These are phyloP conservation scores for Ceyx cyanopectus DNA, from an alignment of 2,113 vertebrate genomes.

Conservation along the genomic window DNA sequence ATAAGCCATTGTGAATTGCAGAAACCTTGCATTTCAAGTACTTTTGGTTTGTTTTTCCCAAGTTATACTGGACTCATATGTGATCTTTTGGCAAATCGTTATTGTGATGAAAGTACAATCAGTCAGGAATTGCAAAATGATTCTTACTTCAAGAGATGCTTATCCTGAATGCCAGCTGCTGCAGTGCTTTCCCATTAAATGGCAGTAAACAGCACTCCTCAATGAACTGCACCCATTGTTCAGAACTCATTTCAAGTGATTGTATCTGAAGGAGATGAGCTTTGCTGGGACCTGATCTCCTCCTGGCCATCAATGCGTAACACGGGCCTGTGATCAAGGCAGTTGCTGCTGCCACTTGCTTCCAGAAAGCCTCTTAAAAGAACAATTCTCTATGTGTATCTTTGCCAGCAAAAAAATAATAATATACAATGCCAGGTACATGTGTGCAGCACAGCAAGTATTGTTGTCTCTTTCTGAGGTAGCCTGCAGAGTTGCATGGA, in stretches of 20 bases:
- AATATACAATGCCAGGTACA: not conserved
- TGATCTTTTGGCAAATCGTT: slow-evolving; percentile 18
- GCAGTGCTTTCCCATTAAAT: not conserved
- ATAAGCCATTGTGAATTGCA: not conserved
- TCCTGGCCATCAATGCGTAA: not conserved
- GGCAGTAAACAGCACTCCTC: not conserved
- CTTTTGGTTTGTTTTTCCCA: slow-evolving; percentile 19
- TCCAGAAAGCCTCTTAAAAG: not conserved
- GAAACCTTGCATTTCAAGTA: slow-evolving; percentile 8
- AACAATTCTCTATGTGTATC: not conserved
- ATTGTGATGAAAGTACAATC: slow-evolving; percentile 22
- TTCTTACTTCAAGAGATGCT: slow-evolving; percentile 32
- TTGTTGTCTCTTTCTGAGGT: not conserved
- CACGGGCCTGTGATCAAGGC: not conserved
- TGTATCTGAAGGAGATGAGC: not conserved
- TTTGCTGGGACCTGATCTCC: not conserved
- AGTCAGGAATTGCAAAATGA: slow-evolving; percentile 34
- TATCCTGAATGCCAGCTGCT: slow-evolving; percentile 36
- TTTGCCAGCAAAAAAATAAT: not conserved
- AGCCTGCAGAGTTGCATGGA: not conserved
- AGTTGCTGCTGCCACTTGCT: not conserved
- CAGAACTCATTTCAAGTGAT: not conserved
- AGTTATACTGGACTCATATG: not conserved
- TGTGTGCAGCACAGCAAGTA: not conserved
- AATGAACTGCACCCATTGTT: not conserved